phyloP scores from a whole-genome alignment of 2,113 vertebrate genomes.

The Megaceryle torquata region DNA sequence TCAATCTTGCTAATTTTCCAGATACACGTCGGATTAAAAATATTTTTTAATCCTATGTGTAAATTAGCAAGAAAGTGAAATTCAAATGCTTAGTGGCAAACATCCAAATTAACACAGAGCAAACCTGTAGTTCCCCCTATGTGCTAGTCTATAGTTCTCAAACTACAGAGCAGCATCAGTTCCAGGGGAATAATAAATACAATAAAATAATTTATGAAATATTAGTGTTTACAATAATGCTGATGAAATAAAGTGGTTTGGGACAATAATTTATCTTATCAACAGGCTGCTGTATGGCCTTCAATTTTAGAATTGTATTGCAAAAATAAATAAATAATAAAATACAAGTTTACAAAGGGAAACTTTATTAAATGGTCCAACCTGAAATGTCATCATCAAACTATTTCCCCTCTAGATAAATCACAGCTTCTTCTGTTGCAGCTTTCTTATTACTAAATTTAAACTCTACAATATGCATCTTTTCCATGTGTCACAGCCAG shows the following conservation, averaged over 20 bases:
- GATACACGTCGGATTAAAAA: background rate
- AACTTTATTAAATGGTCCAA: conserved; percentile 23
- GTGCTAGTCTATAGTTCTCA: background rate
- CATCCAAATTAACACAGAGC: background rate
- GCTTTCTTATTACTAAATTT: background rate
- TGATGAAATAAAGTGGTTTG: background rate
- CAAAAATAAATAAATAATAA: background rate
- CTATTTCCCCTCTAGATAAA: conserved; percentile 57
- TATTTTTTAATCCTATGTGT: background rate
- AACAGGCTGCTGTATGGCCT: background rate
- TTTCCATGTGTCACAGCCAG: background rate
- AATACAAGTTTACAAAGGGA: conserved; percentile 8
- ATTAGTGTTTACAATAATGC: background rate
- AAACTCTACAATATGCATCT: background rate
- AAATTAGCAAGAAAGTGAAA: background rate
- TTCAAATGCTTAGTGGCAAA: background rate
- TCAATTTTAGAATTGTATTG: background rate
- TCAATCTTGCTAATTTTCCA: background rate
- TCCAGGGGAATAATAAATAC: background rate
- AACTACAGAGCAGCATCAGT: background rate
- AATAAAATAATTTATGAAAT: background rate
- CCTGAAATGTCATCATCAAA: conserved; percentile 33
- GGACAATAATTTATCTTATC: background rate
- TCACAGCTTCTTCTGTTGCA: background rate
- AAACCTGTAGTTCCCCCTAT: background rate